Evolutionary conservation across 2,797 vertebrate genomes (phyloP).

Genomic region (Mallotus villosus): DNA sequence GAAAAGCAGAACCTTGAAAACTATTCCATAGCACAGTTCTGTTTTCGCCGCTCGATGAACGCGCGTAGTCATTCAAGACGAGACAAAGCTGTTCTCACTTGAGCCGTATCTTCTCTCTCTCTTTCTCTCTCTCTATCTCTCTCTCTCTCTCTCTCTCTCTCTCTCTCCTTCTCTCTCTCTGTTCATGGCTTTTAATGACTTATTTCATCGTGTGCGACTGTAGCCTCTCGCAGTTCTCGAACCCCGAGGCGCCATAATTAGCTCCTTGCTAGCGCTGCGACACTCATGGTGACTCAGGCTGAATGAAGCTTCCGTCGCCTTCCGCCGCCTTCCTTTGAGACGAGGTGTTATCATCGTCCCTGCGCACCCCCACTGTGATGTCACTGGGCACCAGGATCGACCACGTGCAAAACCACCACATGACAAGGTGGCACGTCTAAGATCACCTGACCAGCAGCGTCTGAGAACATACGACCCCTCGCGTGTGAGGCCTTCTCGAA

Average conservation of each 20-base stretch:
- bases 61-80: too few species aligned
- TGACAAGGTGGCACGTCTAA: background rate
- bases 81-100: too few species aligned
- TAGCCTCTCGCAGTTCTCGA: conserved; percentile 4
- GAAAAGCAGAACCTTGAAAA: too few species aligned
- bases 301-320: background rate
- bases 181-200: background rate
- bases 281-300: conserved; percentile 1
- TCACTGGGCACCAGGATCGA: background rate
- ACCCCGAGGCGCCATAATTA: conserved; percentile 26
- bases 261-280: background rate
- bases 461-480: background rate
- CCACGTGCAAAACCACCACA: background rate
- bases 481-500: too few species aligned
- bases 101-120: background rate
- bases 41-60: too few species aligned
- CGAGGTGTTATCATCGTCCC: conserved; percentile 1
- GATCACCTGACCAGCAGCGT: background rate
- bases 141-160: background rate
- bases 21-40: too few species aligned
- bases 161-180: background rate
- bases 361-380: too few species aligned
- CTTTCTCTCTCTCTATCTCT: conserved; percentile 1
- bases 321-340: background rate
- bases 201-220: background rate